Evolutionary conservation across 2,113 vertebrate genomes (phyloP).

Genomic region (Ceyx melanurus): DNA sequence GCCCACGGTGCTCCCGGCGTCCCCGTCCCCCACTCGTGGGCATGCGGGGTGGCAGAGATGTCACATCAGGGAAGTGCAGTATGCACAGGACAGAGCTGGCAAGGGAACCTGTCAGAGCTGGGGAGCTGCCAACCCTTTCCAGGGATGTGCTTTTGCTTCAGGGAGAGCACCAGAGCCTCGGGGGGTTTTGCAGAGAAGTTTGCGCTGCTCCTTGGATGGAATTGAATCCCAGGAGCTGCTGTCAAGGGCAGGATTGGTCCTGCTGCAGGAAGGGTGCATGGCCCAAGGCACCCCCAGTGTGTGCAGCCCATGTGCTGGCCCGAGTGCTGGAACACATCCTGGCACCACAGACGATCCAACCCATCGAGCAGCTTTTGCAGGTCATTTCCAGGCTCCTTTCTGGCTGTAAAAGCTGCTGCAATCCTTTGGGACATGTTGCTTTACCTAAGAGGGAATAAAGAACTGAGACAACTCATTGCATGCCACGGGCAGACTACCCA

Average conservation of each 20-base stretch:
- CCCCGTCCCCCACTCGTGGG: fast-evolving
- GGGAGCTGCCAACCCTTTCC: not conserved
- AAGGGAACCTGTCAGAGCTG: fast-evolving
- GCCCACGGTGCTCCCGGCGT: fast-evolving
- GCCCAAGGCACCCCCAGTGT: fast-evolving
- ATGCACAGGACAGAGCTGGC: fast-evolving
- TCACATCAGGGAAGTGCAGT: not conserved
- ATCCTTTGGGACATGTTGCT: not conserved
- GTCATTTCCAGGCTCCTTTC: not conserved
- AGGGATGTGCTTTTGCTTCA: not conserved
- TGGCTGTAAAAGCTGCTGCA: not conserved
- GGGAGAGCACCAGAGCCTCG: fast-evolving
- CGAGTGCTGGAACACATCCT: not conserved
- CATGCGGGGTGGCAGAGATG: not conserved
- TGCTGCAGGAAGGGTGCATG: not conserved
- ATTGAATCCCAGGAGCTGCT: not conserved
- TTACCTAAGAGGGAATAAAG: not conserved
- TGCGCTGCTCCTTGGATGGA: fast-evolving
- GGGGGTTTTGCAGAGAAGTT: not conserved
- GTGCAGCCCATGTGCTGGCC: not conserved
- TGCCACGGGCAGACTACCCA: not conserved
- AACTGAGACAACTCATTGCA: not conserved
- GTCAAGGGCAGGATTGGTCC: not conserved
- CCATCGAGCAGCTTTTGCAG: not conserved
- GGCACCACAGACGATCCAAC: not conserved